Base-by-base conservation (phyloP, 2,797 vertebrate species). In the Enteromius afrohamiltoni region DNA sequence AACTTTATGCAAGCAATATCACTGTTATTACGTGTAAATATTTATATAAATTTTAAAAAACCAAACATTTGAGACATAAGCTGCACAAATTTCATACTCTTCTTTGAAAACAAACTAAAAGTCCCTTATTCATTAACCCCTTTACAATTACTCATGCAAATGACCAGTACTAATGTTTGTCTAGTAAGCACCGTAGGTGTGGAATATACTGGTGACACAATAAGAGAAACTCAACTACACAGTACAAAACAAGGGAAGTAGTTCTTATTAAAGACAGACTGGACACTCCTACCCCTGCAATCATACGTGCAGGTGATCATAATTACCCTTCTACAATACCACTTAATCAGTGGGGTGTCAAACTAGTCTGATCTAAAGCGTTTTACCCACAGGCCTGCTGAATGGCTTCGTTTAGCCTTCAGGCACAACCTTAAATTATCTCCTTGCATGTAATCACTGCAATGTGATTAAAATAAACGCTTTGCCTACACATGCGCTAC, bases 401-500 rank as follows among this genome's bases (percentile, higher is more conserved):
- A 85, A 86, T 42, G 51, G 47, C 47, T 53, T 83, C 11, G 17
- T 75, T 64, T 58, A 64, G 23, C 79, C 82, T 80, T 80, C 84
- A 82, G 51, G 53, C 83, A 78, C 60, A 67, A 83, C 21, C 73
- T 82, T 64, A 83, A 68, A 88, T 86, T 88, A 85, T 85, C 67
- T 85, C 69, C 62, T 34, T 70, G 74, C 45, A 62, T 71, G 82
- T 64, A 79, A 78, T 69, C 86, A 82, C 70, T 71, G 82, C 76
- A 77, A 73, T 84, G 75, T 74, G 78, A 84, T 88, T 88, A 83
- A 85, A 88, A 86, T 82, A 70, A 64, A 78, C 29, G 80, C 85
- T 79, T 86, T 88, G 87, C 85, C 87, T 80, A 86, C 85, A 86
- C 78, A 73, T 47, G 26, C 58, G 16, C 47, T 47, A 68, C 82